Conservation (phyloP, 2,888 invertebrate genomes). For the Callyntrura sp. region DNA sequence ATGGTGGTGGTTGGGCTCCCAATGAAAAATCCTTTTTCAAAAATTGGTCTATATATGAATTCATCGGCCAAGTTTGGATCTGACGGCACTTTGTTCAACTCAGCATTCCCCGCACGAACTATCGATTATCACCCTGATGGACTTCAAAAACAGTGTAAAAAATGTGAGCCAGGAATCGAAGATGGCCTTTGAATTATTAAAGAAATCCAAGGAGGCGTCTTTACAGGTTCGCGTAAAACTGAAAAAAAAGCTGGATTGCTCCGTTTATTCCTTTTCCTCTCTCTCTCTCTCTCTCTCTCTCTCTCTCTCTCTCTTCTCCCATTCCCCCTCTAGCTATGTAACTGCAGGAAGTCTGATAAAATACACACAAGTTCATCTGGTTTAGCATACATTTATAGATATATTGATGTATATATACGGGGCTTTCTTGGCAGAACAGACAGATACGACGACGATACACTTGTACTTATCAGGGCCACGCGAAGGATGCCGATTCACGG, state of each 20-base stretch:
- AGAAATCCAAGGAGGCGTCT: constrained; percentile 82
- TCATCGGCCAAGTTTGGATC: constrained; percentile 81
- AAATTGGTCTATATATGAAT: constrained; percentile 44
- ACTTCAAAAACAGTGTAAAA: constrained; percentile 84
- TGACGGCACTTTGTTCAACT: constrained; percentile 82
- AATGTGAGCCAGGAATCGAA: constrained; percentile 82
- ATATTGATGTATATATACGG: no score
- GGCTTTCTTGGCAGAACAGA: background rate
- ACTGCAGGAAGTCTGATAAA: background rate
- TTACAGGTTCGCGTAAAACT: constrained; percentile 63
- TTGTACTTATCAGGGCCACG: background rate
- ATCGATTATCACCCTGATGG: constrained; percentile 84
- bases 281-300: background rate
- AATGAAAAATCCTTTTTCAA: constrained; percentile 11
- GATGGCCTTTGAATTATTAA: constrained; percentile 84
- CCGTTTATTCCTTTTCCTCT: background rate
- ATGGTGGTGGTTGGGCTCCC: constrained; percentile 3
- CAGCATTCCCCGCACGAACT: constrained; percentile 83
- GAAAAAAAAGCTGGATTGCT: constrained; percentile 9
- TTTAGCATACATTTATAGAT: background rate
- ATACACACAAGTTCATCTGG: background rate
- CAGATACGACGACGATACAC: background rate
- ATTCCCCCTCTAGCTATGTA: constrained; percentile 4
- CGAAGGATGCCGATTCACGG: background rate
- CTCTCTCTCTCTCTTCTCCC: background rate